Base-by-base conservation (phyloP, 1,140 invertebrate species). In the Cotesia glomerata region DNA sequence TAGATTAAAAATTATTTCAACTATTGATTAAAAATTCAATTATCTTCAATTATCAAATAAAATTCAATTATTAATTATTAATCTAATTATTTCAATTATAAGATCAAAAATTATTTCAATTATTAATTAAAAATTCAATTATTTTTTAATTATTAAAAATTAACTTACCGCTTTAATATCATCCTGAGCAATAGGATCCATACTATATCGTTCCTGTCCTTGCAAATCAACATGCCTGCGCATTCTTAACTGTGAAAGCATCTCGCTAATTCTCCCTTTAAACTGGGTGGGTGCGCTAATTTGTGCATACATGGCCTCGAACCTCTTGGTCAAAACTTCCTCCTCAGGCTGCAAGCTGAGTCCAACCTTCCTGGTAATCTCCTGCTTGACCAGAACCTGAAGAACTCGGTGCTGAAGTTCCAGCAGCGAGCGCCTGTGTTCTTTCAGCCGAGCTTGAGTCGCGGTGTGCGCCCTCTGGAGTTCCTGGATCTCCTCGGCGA, bases 201-300 rank as follows among this genome's bases (percentile, higher is more conserved):
- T 91, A 59, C 88, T 87, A 76, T 92, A 93, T 62, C 86, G 81
- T 71, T 88, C 87, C 59, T 85, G 84, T 65, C 82, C 84, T 74
- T 83, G 81, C 9, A 81, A 75, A 67, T 88, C 85, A 69, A 89
- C 84, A 68, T 91, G 90, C 77, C 89, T 89, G 78, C 95, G 93
- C 88, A 97, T 92, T 75, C 95, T 88, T 75, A 97, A 92, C 73
- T 95, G 94, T 18, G 95, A 95, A 70, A 97, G 89, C 74, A 98
- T 87, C 88, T 98, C 96, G 82, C 95, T 97, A 35, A 98, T 89
- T 74, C 95, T 91, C 85, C 95, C 95, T 87, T 97, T 97, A 78
- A 96, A 97, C 79, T 97, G 94, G 63, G 95, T 97, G 9, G 96
- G 96, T 9, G 95, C 93, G 75, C 95, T 94, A 2, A 98, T 90